Base-by-base conservation (phyloP, 2,797 vertebrate genomes). In the Huso huso region DNA sequence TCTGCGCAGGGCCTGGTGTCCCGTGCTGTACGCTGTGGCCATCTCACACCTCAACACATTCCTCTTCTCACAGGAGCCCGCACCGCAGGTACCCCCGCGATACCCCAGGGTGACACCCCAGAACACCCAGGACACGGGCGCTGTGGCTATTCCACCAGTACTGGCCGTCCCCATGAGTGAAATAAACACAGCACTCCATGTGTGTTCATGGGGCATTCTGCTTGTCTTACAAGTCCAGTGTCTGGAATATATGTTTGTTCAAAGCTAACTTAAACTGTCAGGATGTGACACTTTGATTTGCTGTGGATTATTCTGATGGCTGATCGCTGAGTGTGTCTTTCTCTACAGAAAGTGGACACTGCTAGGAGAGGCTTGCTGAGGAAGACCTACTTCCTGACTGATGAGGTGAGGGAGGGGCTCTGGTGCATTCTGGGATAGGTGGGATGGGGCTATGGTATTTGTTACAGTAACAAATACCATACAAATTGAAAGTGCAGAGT, bases 41-140 rank as follows among this genome's bases (percentile, higher is more conserved):
- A 77, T 99, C 77, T 92, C 89, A 78, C 96, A 99, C 3, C 77
- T 99, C 69, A 99, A 98, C 77, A 81, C 83, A 64, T 99, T 98
- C 82, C 91, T 99, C 75, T 99, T 97, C 81, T 96, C 93, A 18
- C 95, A 96, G 74, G 90, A 97, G 3, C 85, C 77, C 53, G 88
- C 84, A 0, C 74, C 82, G 0, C 86, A 92, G 93, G 94, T 97
- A 83, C 13, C 23, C 23, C 23, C 4, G 23, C 23, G 23, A 37
- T 37, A 37, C 49, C 73, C 75, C 11, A 60, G 7, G 59, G 4
- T 52, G 23, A 23, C 23, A 3, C 23, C 23, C 23, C 0, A 6
- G 58, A 7, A 4, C 53, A 12, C 7, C 6, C 15, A 52, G 48
- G 6, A 52, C 48, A 15, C 18, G 10, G 48, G 65, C 48, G 63